Evolutionary conservation across 2,888 invertebrate species (phyloP).

Genomic region (Anoplius nigerrimus): DNA sequence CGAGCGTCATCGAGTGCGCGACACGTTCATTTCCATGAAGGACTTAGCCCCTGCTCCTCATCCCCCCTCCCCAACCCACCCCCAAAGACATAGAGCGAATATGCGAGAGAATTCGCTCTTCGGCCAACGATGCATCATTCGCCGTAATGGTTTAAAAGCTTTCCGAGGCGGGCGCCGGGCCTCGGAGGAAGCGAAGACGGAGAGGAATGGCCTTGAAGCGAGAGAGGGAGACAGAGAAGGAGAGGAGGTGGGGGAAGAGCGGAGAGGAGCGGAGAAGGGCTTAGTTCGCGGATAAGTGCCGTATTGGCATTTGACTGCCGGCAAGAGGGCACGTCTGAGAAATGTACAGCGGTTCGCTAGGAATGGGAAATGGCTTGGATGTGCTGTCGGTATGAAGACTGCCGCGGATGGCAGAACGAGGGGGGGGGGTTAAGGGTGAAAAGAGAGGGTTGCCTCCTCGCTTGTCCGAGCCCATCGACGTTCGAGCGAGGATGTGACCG

Average conservation of each 20-base stretch:
- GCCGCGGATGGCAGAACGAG: conserved; percentile 52
- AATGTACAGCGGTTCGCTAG: conserved; percentile 54
- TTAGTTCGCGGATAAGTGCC: conserved; percentile 51
- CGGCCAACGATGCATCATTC: conserved; percentile 54
- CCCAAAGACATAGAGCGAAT: conserved; percentile 40
- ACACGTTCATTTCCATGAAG: conserved; percentile 52
- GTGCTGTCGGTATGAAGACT: too few species aligned
- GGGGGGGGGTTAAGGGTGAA: conserved; percentile 55
- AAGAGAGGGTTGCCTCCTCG: too few species aligned
- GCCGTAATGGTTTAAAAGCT: conserved; percentile 63
- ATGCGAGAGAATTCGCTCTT: conserved; percentile 17
- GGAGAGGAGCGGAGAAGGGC: conserved; percentile 3
- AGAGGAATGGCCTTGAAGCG: too few species aligned
- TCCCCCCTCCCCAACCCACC: conserved; percentile 31
- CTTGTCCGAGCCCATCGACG: conserved; percentile 57
- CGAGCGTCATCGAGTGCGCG: conserved; percentile 24
- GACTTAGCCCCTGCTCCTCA: conserved; percentile 8
- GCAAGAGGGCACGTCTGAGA: conserved; percentile 57
- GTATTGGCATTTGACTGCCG: conserved; percentile 63
- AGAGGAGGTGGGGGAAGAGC: background rate
- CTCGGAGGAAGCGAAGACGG: too few species aligned
- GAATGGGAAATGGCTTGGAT: conserved; percentile 58
- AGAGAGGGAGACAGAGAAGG: conserved; percentile 8
- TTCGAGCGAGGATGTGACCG: background rate
- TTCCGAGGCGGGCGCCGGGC: conserved; percentile 25